phyloP scores from a whole-genome alignment of 1,140 invertebrate species.

The Thereuonema tuberculata region DNA sequence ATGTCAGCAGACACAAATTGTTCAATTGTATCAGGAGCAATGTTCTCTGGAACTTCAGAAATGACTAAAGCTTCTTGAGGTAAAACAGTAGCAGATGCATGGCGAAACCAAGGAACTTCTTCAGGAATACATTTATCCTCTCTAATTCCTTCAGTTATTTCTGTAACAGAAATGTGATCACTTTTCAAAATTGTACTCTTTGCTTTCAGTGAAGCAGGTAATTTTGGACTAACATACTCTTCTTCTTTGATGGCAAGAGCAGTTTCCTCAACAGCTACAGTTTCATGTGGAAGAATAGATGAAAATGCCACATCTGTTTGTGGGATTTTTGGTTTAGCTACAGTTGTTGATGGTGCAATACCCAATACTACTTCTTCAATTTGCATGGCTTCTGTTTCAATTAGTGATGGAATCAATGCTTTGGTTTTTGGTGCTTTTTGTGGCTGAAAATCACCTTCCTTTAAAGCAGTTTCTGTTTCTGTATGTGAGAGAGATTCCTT shows the following conservation, averaged over 20 bases:
- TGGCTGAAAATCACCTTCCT: neutral
- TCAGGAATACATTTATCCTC: neutral
- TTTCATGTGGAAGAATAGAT: neutral
- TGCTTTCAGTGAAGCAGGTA: neutral
- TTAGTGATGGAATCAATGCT: neutral
- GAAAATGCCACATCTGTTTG: neutral
- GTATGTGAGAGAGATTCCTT: neutral
- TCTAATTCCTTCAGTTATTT: neutral
- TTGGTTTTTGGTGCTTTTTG: neutral
- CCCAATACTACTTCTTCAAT: neutral
- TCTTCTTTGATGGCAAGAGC: constrained; percentile 24
- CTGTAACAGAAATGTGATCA: constrained; percentile 5
- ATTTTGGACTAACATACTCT: constrained; percentile 5
- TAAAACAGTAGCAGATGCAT: constrained; percentile 31
- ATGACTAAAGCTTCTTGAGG: constrained; percentile 21
- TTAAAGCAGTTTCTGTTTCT: neutral
- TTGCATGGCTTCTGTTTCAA: constrained; percentile 1
- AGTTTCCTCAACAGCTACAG: constrained; percentile 19
- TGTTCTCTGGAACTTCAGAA: constrained; percentile 12
- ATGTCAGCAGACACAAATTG: constrained; percentile 33
- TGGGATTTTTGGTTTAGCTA: neutral
- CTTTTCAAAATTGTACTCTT: neutral
- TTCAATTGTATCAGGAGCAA: constrained; percentile 20
- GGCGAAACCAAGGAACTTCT: constrained; percentile 14
- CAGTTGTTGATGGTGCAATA: neutral